Base-by-base conservation (phyloP, 1,140 invertebrate species). In the Drosophila orena region DNA sequence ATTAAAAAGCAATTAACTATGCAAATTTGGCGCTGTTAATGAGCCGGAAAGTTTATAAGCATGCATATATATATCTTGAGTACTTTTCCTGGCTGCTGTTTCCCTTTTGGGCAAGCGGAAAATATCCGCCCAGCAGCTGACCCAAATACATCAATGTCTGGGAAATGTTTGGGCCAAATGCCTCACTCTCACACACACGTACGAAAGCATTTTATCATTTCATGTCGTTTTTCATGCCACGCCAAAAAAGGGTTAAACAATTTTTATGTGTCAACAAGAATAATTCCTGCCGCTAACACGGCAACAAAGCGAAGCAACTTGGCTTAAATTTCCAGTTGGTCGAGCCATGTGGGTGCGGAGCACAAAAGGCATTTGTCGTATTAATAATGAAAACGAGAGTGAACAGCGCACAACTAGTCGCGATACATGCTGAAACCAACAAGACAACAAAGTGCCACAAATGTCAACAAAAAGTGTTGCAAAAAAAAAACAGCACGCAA, bases 261-360 rank as follows among this genome's bases (percentile, higher is more conserved):
- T 86, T 86, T 86, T 86, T 86, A 86, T 86, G 75, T 86, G 83
- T 86, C 83, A 86, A 88, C 83, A 86, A 86, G 83, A 86, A 88
- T 86, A 86, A 88, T 86, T 86, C 76, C 83, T 86, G 83, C 79
- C 83, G 79, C 73, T 77, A 77, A 77, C 78, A 81, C 64, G 60
- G 54, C 64, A 57, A 47, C 42, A 49, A 75, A 43, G 53, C 46
- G 27, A 44, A 24, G 44, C 58, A 61, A 71, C 77, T 88, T 75
- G 50, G 59, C 81, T 68, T 74, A 65, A 77, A 88, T 86, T 72
- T 24, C 57, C 61, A 47, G 55, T 4, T 68, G 27, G 69, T 43
- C 60, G 61, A 61, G 64, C 65, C 37, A 61, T 12, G 40, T 24
- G 54, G 44, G 53, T 43, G 42, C 42, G 59, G 35, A 79, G 70